Evolutionary conservation across 2,797 vertebrate species (phyloP), one percentile per base, ranked within the genome.

Genomic region (Lithobates pipiens): DNA sequence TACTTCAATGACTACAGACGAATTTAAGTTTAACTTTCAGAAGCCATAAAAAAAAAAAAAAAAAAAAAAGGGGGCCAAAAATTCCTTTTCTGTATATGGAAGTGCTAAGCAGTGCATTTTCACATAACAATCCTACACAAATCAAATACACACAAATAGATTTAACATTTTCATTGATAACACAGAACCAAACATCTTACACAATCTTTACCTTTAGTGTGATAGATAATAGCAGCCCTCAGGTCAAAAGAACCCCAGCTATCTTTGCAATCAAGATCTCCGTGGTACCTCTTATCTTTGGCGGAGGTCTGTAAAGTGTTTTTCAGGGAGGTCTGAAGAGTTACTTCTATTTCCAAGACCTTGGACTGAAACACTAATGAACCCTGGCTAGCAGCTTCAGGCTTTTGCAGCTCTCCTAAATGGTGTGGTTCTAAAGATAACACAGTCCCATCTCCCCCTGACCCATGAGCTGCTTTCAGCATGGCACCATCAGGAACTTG

Each of bases 191-290:
- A 67, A 25, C 15, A 67, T 67, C 3, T 67, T 10, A 39, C 67
- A 71, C 68, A 72, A 39, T 72, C 82, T 83, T 96, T 97, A 98
- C 97, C 97, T 98, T 98, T 97, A 97, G 96, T 97, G 96, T 98
- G 97, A 96, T 98, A 98, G 91, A 96, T 93, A 96, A 98, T 96
- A 95, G 97, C 97, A 96, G 97, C 96, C 95, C 96, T 96, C 92
- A 96, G 90, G 91, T 98, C 96, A 92, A 97, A 97, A 92, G 95
- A 94, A 83, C 96, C 95, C 96, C 95, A 97, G 95, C 95, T 97
- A 93, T 95, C 95, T 94, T 95, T 96, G 89, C 94, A 94, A 95
- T 96, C 95, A 95, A 95, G 94, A 94, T 95, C 95, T 95, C 96
- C 96, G 92, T 95, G 92, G 92, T 94, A 94, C 93, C 93, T 93